Evolutionary conservation across 1,140 invertebrate species (phyloP).

Genomic region (Ceratitis capitata): DNA sequence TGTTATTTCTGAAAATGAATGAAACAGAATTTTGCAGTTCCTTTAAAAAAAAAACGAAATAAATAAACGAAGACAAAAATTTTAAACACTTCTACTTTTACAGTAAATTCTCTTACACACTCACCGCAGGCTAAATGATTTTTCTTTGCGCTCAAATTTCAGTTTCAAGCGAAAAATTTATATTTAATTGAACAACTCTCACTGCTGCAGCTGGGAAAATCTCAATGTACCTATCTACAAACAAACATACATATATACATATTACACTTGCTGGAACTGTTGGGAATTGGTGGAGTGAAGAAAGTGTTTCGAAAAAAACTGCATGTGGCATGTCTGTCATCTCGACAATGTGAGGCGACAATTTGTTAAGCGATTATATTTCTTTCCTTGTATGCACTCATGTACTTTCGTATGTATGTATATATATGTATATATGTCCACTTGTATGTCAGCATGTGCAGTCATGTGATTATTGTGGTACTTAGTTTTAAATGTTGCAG

Average conservation of each 20-base stretch:
- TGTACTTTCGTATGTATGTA: neutral
- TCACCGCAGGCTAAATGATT: neutral
- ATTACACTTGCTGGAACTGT: neutral
- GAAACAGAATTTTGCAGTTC: neutral
- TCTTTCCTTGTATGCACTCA: neutral
- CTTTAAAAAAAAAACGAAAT: too few relatives aligned
- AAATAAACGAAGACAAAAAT: too few relatives aligned
- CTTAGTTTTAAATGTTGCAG: neutral
- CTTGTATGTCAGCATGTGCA: neutral
- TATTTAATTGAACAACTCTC: neutral
- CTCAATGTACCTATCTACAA: too few relatives aligned
- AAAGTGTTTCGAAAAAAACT: neutral
- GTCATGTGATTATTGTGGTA: conserved; percentile 2
- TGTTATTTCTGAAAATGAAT: neutral
- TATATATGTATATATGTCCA: neutral
- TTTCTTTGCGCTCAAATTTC: neutral
- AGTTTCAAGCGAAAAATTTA: neutral
- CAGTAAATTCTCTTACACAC: neutral
- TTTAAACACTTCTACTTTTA: neutral
- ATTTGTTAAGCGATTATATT: conserved; percentile 33
- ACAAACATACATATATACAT: too few relatives aligned
- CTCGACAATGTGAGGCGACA: conserved; percentile 4
- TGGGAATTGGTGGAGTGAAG: neutral
- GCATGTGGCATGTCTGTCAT: neutral
- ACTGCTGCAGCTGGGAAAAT: conserved; percentile 11